Base-by-base conservation (phyloP, 30 jellyfish, hydroid and myxozoan species). In the Hydractinia symbiolongicarpus region DNA sequence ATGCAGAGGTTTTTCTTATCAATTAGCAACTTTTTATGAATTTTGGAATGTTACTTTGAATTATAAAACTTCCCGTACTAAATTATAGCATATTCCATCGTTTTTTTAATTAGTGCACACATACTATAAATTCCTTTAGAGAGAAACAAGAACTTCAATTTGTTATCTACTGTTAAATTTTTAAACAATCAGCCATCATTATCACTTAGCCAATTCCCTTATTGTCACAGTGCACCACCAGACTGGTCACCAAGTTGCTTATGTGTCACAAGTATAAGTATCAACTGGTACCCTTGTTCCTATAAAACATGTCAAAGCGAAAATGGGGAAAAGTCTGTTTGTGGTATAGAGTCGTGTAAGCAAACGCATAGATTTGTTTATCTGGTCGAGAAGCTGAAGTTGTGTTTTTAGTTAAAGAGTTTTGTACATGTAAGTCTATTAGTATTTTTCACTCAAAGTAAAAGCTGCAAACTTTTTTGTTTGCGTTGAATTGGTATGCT, bases 181-280 rank as follows among this genome's bases (percentile, higher is more conserved):
- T 30, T 30, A 2, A 30, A 30, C 44, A 30, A 30, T 2, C 44
- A 30, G 44, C 44, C 44, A 30, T 30, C 44, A 30, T 30, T 30
- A 30, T 30, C 44, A 30, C 44, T 30, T 30, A 30, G 44, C 44
- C 44, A 30, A 30, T 64, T 64, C 16, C 74, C 74, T 6, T 64
- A n/a, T 13, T 64, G 74, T 13, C 19, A 64, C 74, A 64, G 40
- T 64, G 19, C 40, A 64, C 74, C 74, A 13, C 19, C 52, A 13
- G 74, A 64, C 74, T 64, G 74, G 74, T n/a, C 19, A 64, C 74
- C 19, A 64, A 51, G 74, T 44, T 64, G 74, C 16, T 13, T 64
- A n/a, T 64, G 74, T 13, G 19, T 51, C 40, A 64, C 74, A 44
- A 64, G 40, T 6, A 64, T 64, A 4, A 64, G 40, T 51, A 64